Base-by-base conservation (phyloP, 2,113 vertebrate species). In the Anolis sagrei region DNA sequence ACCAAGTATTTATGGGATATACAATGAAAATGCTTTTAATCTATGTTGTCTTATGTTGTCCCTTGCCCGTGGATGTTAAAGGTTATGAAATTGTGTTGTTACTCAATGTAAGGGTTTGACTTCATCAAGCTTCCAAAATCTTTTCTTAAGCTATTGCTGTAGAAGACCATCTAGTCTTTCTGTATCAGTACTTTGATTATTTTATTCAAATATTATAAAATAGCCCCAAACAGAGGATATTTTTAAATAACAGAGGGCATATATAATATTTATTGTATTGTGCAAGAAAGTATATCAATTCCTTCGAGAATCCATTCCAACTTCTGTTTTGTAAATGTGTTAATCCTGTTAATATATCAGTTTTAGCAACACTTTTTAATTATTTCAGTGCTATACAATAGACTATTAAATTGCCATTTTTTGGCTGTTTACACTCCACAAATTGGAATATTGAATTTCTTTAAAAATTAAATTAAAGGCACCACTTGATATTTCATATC, bases 121-220 rank as follows among this genome's bases (percentile, higher is more conserved):
- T 77, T 48, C 29, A 73, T 51, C 51, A 44, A 91, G 92, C 90
- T 90, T 66, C 7, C 89, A 73, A 29, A 89, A 68, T 87, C 84
- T 82, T 93, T 92, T 93, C 91, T 66, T 84, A 88, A 94, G 86
- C 81, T 83, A 39, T 88, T 88, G 88, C 90, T 94, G 92, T 93
- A 90, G 93, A 92, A 62, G 70, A 69, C 81, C 83, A n/a, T 84
- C 86, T 82, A 83, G 27, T 34, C 27, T 64, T 83, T 39, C 39
- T 51, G n/a, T 48, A 68, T 14, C n/a, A 29, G 27, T 48, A 66
- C 64, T 64, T 64, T 7, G 27, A 44, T 83, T 75, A 61, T 49
- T 76, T 84, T 84, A 69, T 78, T 77, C 48, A 51, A 51, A 29
- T 51, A 7, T 84, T 76, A 66, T 76, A 34, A 68, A 77, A 78